Conservation (phyloP, 1,140 invertebrate species). For the Pseudoatta argentina region DNA sequence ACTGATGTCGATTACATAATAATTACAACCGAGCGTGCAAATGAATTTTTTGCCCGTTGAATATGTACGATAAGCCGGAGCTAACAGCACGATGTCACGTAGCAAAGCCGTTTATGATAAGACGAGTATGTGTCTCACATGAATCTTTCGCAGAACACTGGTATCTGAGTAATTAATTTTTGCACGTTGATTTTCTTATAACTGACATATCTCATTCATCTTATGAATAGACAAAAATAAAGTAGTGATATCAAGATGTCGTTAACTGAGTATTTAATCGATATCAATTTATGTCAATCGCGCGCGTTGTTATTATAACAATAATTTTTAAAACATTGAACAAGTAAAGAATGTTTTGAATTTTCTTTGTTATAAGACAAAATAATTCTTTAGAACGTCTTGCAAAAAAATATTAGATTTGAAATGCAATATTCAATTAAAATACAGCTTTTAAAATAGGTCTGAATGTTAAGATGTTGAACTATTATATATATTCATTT, state of each 20-base stretch:
- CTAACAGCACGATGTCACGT: slow-evolving; percentile 17
- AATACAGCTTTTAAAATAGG: background rate
- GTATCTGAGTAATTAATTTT: slow-evolving; percentile 27
- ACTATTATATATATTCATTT: too few relatives aligned
- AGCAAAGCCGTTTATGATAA: slow-evolving; percentile 25
- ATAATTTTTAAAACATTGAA: background rate
- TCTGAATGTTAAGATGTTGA: too few relatives aligned
- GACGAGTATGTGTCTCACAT: background rate
- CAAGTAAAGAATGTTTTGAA: background rate
- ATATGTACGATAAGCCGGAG: slow-evolving; percentile 15
- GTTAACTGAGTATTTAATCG: background rate
- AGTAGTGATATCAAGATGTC: background rate
- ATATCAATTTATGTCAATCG: background rate
- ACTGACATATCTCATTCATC: background rate
- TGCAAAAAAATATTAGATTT: background rate
- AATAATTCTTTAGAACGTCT: background rate
- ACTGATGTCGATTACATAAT: slow-evolving; percentile 54
- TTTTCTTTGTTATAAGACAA: background rate
- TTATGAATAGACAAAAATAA: background rate
- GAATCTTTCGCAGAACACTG: slow-evolving; percentile 15
- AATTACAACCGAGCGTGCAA: slow-evolving; percentile 47
- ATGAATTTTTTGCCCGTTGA: slow-evolving; percentile 43
- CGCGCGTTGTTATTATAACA: background rate
- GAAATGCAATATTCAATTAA: slow-evolving; percentile 1
- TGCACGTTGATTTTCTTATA: background rate